A percentile compares a stretch with the other conserved stretches of the same genome.
Evolutionary conservation across 2,888 invertebrate species (phyloP).

Genomic region (Megalurothrips usitatus): DNA sequence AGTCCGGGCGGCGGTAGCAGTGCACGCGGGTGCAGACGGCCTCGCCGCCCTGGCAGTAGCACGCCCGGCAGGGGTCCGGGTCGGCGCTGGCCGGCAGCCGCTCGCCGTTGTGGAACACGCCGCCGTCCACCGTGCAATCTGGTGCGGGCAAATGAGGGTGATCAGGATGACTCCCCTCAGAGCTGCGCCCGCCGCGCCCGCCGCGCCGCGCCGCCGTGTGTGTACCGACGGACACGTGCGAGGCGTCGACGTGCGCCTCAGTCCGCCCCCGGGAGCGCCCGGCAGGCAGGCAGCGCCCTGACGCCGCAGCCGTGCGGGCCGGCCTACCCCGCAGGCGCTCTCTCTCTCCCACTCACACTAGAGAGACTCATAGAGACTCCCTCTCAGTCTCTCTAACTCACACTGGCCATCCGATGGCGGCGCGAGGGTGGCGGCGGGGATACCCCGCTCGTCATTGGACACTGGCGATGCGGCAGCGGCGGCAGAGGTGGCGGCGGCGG

Average conservation of each 20-base stretch:
- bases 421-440: constrained; percentile 2
- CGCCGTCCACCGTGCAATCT: constrained; percentile 60
- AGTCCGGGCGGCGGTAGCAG: constrained; percentile 71
- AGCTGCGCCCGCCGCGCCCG: too few species aligned
- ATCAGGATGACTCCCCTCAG: too few species aligned
- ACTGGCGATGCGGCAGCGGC: neutral
- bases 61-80: constrained; percentile 68
- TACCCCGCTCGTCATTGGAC: neutral
- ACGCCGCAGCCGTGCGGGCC: too few species aligned
- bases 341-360: too few species aligned
- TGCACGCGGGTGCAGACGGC: constrained; percentile 71
- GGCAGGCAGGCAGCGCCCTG: too few species aligned
- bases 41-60: constrained; percentile 76
- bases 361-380: too few species aligned
- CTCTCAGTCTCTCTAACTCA: too few species aligned
- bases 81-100: constrained; percentile 60
- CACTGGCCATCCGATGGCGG: constrained; percentile 1
- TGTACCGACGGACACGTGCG: too few species aligned
- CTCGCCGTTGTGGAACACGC: constrained; percentile 60
- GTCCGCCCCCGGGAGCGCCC: too few species aligned
- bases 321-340: too few species aligned
- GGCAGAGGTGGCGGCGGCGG: neutral
- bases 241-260: too few species aligned
- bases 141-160: constrained; percentile 21
- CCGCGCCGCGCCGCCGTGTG: too few species aligned